Base-by-base conservation (phyloP, 2,888 invertebrate genomes). In the Bugulina stolonifera region DNA sequence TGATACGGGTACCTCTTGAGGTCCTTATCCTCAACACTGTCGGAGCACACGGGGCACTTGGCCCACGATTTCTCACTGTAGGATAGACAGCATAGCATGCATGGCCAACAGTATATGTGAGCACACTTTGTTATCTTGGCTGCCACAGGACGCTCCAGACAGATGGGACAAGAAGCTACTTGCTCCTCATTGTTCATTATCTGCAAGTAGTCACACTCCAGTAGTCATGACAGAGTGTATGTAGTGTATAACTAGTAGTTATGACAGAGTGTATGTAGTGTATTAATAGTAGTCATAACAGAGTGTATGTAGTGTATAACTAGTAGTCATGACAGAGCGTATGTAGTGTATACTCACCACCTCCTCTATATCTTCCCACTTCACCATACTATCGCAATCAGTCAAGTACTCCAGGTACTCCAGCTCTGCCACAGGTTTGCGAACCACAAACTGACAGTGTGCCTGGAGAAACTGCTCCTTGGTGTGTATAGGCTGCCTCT, bases 91-190 rank as follows among this genome's bases (percentile, higher is more conserved):
- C 96, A 96, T 69, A 98, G 88, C 78, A 94, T 89, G 81, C 97
- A 98, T 0, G 94, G 89, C 94, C 94, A 97, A 85, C 97, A 98
- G 84, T 92, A 96, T 75, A 94, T 91, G 82, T 98, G 97, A 14
- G 97, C 96, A 84, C 97, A 98, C 57, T 91, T 89, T 0, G 94
- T 95, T 81, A 95, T 92, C 85, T 95, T 93, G 0, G 91, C 94
- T 72, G 81, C 83, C 54, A 73, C 75, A 1, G 95, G 94, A 52
- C 90, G 86, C 80, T 91, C 91, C 76, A 97, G 87, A 84, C 97
- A 98, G 80, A 98, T 96, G 0, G 97, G 97, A 83, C 97, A 97
- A 55, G 89, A 89, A 27, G 90, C 88, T 77, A 78, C 75, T 73
- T 83, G 82, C 72, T 79, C 77, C 52, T 78, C 77, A 43, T 43